These are phyloP conservation scores for Artemisiospiza belli DNA, from an alignment of 2,113 vertebrate genomes.

Conservation along the genomic window DNA sequence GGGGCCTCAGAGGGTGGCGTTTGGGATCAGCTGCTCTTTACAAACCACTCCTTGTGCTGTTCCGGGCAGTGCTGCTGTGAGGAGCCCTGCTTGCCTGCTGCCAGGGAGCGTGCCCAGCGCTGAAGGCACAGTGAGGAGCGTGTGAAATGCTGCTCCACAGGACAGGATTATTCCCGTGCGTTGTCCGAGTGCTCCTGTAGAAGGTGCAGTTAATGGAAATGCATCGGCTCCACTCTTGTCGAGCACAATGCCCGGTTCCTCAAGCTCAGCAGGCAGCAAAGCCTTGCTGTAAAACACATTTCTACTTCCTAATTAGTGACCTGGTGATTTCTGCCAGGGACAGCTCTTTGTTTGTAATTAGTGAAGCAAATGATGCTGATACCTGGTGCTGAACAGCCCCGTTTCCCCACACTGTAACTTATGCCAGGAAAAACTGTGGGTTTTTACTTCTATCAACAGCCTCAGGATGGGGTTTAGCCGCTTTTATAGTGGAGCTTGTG, in stretches of 20 bases:
- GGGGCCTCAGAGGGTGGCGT: too few relatives aligned
- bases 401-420: neutral
- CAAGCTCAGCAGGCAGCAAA: neutral
- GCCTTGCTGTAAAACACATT: neutral
- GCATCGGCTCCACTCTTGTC: neutral
- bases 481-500: neutral
- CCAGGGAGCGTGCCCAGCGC: neutral
- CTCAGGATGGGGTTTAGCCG: neutral
- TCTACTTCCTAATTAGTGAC: neutral
- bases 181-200: neutral
- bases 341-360: neutral
- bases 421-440: accelerated
- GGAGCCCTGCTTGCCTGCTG: too few relatives aligned
- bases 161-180: neutral
- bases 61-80: too few relatives aligned
- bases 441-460: neutral
- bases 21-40: too few relatives aligned
- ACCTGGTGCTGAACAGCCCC: neutral
- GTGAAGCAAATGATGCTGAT: accelerated
- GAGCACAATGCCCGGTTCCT: neutral
- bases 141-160: neutral
- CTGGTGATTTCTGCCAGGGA: neutral
- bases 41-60: too few relatives aligned
- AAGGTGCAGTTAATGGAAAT: neutral
- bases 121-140: neutral